These are phyloP conservation scores for Leptinotarsa rubiginosa DNA, from an alignment of 2,888 invertebrate species.

Conservation along the genomic window DNA sequence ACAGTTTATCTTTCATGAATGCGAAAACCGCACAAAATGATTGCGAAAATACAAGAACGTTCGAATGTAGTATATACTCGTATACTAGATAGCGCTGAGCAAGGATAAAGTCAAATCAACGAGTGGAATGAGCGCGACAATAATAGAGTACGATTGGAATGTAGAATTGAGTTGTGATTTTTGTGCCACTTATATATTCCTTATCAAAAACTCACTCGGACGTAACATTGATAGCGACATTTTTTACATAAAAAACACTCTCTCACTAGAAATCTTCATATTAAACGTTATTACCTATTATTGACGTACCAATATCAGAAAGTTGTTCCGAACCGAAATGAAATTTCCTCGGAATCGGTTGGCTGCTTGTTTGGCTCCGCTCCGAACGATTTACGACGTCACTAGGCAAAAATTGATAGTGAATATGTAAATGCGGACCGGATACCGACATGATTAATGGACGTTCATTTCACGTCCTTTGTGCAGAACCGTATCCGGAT, in stretches of 20 bases:
- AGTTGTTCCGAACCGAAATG: not conserved
- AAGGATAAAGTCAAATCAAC: no score
- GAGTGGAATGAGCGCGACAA: no score
- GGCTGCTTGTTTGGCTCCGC: not conserved
- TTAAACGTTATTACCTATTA: not conserved
- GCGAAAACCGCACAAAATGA: no score
- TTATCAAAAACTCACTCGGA: not conserved
- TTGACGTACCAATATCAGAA: not conserved
- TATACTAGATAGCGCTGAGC: no score
- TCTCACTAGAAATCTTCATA: not conserved
- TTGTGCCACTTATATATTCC: no score
- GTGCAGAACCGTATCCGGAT: conserved; percentile 22
- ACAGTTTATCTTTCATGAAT: no score
- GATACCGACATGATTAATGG: conserved; percentile 56
- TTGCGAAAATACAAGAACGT: no score
- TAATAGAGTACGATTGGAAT: no score
- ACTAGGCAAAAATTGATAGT: conserved; percentile 60
- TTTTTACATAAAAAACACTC: no score
- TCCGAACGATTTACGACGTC: conserved; percentile 45
- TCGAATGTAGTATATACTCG: no score
- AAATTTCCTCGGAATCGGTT: not conserved
- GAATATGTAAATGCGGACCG: conserved; percentile 59
- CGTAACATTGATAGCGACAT: no score
- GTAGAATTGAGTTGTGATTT: no score
- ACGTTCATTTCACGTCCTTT: conserved; percentile 29